phyloP scores from a whole-genome alignment of 2,797 vertebrate genomes.

The Falco biarmicus region DNA sequence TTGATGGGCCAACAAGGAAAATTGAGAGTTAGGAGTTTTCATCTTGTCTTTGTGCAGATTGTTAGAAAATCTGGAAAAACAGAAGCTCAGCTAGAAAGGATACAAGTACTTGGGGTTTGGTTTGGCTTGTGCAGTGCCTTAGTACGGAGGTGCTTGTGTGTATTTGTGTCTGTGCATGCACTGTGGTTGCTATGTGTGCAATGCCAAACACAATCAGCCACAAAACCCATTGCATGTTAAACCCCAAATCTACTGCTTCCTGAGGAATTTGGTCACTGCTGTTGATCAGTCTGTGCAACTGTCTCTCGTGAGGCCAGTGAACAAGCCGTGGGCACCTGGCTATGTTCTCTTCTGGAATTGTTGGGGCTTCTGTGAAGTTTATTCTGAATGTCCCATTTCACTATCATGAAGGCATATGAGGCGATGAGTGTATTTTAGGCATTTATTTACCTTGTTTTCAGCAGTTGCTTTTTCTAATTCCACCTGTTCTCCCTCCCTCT shows the following conservation, averaged over 20 bases:
- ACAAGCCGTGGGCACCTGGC: not conserved
- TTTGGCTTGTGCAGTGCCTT: not conserved
- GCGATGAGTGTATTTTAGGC: not conserved
- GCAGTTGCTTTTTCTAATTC: not conserved
- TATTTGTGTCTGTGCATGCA: not conserved
- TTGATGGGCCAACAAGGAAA: not conserved
- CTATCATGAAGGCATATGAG: not conserved
- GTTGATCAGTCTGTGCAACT: not conserved
- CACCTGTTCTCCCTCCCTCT: not conserved
- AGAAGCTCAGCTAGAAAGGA: not conserved
- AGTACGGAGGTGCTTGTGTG: not conserved
- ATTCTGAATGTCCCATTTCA: not conserved
- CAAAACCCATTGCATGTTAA: not conserved
- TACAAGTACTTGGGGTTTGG: not conserved
- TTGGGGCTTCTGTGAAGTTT: not conserved
- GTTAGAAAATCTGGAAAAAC: not conserved
- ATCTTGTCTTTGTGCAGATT: not conserved
- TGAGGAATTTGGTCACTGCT: not conserved
- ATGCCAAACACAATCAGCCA: not conserved
- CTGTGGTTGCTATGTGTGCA: not conserved
- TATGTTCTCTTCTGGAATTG: not conserved
- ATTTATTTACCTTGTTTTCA: not conserved
- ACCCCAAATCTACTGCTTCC: not conserved
- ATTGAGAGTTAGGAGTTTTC: not conserved
- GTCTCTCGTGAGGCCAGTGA: not conserved